These are phyloP conservation scores for Phasia obesa DNA, from an alignment of 2,888 invertebrate genomes.

Conservation along the genomic window DNA sequence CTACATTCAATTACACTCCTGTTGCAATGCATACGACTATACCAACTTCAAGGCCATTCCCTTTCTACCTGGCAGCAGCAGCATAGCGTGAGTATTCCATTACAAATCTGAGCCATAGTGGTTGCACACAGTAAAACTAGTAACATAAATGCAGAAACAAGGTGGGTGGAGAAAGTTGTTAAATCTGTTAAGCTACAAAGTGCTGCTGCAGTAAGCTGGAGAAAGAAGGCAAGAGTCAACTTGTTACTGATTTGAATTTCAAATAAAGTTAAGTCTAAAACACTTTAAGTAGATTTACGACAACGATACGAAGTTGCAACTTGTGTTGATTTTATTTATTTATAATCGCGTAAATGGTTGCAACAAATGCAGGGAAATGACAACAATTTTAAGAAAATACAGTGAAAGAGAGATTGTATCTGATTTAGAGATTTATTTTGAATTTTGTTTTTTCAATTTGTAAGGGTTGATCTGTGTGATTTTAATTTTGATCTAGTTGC, in stretches of 20 bases:
- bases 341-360: constrained; percentile 35
- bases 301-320: constrained; percentile 38
- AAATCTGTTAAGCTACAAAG: constrained; percentile 29
- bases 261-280: constrained; percentile 59
- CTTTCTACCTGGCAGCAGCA: constrained; percentile 5
- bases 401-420: too few species aligned
- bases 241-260: constrained; percentile 54
- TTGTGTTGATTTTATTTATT: constrained; percentile 47
- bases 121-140: background rate
- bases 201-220: constrained; percentile 1
- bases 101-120: background rate
- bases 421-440: too few species aligned
- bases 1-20: background rate
- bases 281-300: constrained; percentile 58
- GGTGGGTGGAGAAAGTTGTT: constrained; percentile 9
- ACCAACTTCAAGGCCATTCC: background rate
- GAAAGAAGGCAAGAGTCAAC: constrained; percentile 8
- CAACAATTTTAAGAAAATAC: too few species aligned
- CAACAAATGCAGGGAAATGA: constrained; percentile 29
- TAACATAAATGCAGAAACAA: background rate
- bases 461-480: too few species aligned
- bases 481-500: too few species aligned
- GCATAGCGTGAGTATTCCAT: background rate
- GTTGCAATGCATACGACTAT: background rate
- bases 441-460: too few species aligned